Evolutionary conservation across 2,797 vertebrate species (phyloP).

Genomic region (Lindbergichthys nudifrons): DNA sequence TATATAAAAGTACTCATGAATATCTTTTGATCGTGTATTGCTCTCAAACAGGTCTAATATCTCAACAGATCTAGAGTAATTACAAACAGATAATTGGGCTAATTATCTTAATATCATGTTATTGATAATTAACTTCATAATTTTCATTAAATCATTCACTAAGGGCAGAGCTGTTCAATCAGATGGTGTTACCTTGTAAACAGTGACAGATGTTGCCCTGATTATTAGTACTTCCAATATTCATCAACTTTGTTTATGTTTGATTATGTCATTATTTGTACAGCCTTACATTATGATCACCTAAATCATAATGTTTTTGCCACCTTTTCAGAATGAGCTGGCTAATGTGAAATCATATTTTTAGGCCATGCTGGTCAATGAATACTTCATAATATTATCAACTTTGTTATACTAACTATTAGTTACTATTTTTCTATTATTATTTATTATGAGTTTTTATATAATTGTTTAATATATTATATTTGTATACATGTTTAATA

Average conservation of each 20-base stretch:
- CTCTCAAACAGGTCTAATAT: constrained; percentile 3
- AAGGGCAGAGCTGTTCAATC: constrained; percentile 5
- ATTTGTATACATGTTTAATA: too few species aligned
- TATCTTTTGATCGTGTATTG: not conserved
- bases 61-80: not conserved
- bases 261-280: constrained; percentile 19
- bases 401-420: too few species aligned
- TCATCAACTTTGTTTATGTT: constrained; percentile 37
- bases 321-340: constrained; percentile 4
- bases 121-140: constrained; percentile 17
- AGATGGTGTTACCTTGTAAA: constrained; percentile 36
- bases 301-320: not conserved
- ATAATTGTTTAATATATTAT: too few species aligned
- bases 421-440: too few species aligned
- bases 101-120: not conserved
- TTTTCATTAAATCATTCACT: constrained; percentile 15
- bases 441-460: too few species aligned
- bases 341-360: not conserved
- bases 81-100: constrained; percentile 17
- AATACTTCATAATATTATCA: too few species aligned
- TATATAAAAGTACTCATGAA: not conserved
- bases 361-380: too few species aligned
- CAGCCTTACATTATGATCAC: constrained; percentile 4
- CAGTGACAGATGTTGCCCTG: constrained; percentile 40
- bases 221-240: constrained; percentile 17